Conservation (phyloP, 2,797 vertebrate genomes). For the Phalloptychus januarius region DNA sequence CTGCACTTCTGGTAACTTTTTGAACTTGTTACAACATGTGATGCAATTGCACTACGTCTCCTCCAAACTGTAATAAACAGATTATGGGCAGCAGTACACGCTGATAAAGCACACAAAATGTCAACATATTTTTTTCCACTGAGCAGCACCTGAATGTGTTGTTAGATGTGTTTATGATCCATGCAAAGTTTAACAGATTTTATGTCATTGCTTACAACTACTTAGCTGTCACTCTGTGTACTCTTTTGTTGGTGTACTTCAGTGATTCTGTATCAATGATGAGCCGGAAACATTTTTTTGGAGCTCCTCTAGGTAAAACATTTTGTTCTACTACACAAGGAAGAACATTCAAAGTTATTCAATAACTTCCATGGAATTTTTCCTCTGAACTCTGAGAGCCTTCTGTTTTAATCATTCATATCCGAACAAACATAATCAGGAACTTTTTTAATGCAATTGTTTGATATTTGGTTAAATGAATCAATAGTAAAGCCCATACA, state of each 20-base stretch:
- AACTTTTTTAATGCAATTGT: constrained; percentile 9
- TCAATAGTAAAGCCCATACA: neutral
- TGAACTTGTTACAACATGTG: constrained; percentile 18
- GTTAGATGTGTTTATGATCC: constrained; percentile 53
- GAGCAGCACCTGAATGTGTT: constrained; percentile 2
- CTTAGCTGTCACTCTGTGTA: constrained; percentile 41
- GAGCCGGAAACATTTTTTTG: constrained; percentile 27
- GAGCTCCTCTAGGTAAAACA: constrained; percentile 7
- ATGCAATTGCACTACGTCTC: constrained; percentile 7
- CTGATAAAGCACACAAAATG: constrained; percentile 21
- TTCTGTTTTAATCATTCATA: constrained; percentile 4
- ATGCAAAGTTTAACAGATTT: constrained; percentile 27
- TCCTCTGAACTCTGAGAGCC: neutral
- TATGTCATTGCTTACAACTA: constrained; percentile 28
- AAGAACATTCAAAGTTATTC: constrained; percentile 9
- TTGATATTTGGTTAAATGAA: constrained; percentile 8
- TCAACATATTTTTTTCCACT: constrained; percentile 9
- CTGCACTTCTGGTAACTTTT: constrained; percentile 15
- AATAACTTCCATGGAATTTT: constrained; percentile 3
- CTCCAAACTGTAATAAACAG: constrained; percentile 30
- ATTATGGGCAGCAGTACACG: constrained; percentile 16
- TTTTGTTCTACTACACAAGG: constrained; percentile 4
- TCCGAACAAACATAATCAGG: neutral
- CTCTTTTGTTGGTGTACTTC: constrained; percentile 34
- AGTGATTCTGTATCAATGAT: constrained; percentile 40